phyloP scores from a whole-genome alignment of 2,113 vertebrate species.

The Proterorhinus semilunaris region DNA sequence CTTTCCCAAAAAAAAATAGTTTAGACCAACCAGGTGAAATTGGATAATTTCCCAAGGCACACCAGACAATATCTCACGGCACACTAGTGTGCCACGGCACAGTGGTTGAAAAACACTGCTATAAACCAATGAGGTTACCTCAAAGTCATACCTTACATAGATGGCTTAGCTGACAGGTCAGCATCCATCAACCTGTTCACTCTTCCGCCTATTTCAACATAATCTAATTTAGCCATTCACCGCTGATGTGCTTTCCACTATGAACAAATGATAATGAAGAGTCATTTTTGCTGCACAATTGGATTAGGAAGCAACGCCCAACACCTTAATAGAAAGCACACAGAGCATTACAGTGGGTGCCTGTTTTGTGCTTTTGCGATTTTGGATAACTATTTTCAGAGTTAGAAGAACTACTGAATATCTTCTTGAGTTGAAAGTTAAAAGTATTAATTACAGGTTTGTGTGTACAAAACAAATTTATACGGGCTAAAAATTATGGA shows the following conservation, averaged over 20 bases:
- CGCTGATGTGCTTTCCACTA: constrained; percentile 74
- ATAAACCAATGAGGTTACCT: constrained; percentile 4
- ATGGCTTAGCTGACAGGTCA: constrained; percentile 45
- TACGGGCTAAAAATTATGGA: no score
- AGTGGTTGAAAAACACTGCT: no score
- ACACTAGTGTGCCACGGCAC: no score
- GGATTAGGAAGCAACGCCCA: constrained; percentile 45
- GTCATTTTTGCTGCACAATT: constrained; percentile 52
- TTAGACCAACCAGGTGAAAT: no score
- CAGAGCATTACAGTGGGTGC: background rate
- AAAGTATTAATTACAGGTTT: no score
- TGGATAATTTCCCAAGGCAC: no score
- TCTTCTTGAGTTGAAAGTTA: no score
- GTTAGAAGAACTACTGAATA: no score
- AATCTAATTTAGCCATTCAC: constrained; percentile 68
- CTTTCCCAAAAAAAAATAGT: no score
- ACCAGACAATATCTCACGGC: no score
- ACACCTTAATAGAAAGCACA: constrained; percentile 52
- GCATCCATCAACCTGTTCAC: constrained; percentile 57
- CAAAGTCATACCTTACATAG: constrained; percentile 23
- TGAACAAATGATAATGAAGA: constrained; percentile 67
- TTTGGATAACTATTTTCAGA: background rate
- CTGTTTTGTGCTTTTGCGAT: background rate
- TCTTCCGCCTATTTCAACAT: constrained; percentile 66
- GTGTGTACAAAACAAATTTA: no score